Evolutionary conservation across 2,888 invertebrate genomes (phyloP).

Genomic region (Monochamus alternatus): DNA sequence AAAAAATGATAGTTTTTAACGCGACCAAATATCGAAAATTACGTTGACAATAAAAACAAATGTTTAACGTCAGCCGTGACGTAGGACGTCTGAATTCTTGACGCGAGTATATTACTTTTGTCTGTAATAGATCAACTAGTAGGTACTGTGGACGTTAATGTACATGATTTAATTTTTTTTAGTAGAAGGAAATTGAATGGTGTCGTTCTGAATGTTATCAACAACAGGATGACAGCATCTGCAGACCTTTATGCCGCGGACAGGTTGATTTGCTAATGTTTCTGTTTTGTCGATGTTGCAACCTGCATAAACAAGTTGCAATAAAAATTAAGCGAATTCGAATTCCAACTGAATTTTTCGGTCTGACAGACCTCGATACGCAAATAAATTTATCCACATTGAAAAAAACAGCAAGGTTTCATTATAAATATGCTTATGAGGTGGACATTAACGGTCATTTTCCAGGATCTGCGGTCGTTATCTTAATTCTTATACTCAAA

Average conservation of each 20-base stretch:
- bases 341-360: constrained; percentile 4
- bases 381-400: constrained; percentile 3
- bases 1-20: too few relatives aligned
- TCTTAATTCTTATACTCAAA: constrained; percentile 52
- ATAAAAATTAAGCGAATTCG: constrained; percentile 23
- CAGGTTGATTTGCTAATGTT: constrained; percentile 24
- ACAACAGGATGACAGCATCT: not conserved
- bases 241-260: constrained; percentile 1
- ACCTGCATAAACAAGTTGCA: constrained; percentile 27
- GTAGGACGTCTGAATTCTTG: too few relatives aligned
- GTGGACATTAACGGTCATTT: constrained; percentile 45
- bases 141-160: not conserved
- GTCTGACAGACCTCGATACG: not conserved
- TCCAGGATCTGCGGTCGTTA: constrained; percentile 49
- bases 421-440: constrained; percentile 40
- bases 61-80: too few relatives aligned
- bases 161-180: not conserved
- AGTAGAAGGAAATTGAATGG: not conserved
- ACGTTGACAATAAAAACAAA: too few relatives aligned
- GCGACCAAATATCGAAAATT: too few relatives aligned
- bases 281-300: constrained; percentile 23
- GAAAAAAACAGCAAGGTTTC: constrained; percentile 31
- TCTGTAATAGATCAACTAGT: too few relatives aligned
- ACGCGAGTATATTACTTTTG: too few relatives aligned
- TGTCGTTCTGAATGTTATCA: constrained; percentile 16